A percentile compares a stretch with the other conserved stretches of the same genome.
Evolutionary conservation across 2,113 vertebrate species (phyloP).

Genomic region (Protobothrops flavoviridis): DNA sequence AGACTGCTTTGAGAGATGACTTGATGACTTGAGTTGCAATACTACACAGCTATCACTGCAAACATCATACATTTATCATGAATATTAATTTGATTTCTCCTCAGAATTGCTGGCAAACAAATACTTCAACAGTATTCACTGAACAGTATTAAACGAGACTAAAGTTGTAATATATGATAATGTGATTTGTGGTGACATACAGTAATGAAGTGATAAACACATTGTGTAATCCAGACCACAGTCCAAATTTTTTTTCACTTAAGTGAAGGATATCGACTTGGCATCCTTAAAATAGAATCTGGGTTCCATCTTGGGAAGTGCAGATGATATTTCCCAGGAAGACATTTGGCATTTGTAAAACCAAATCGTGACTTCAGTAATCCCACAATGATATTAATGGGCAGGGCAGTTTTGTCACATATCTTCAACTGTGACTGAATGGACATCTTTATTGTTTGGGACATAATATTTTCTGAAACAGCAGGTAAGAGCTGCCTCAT

Average conservation of each 20-base stretch:
- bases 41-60: not conserved
- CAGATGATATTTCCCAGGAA: not conserved
- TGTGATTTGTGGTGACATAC: not conserved
- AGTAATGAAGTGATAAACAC: not conserved
- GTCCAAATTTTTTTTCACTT: not conserved
- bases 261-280: not conserved
- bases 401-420: slow-evolving; percentile 22
- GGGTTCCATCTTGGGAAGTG: not conserved
- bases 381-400: not conserved
- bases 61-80: not conserved
- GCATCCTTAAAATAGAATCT: slow-evolving; percentile 27
- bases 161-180: not conserved
- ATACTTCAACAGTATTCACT: not conserved
- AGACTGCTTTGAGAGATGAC: not conserved
- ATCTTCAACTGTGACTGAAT: not conserved
- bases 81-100: not conserved
- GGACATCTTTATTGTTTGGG: not conserved
- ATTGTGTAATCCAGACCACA: no score
- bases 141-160: not conserved
- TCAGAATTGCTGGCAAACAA: not conserved
- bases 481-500: not conserved
- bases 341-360: slow-evolving; percentile 5
- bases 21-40: not conserved
- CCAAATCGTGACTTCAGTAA: slow-evolving; percentile 22
- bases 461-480: not conserved